phyloP scores from a whole-genome alignment of 2,797 vertebrate genomes.

The Sparidentex hasta region DNA sequence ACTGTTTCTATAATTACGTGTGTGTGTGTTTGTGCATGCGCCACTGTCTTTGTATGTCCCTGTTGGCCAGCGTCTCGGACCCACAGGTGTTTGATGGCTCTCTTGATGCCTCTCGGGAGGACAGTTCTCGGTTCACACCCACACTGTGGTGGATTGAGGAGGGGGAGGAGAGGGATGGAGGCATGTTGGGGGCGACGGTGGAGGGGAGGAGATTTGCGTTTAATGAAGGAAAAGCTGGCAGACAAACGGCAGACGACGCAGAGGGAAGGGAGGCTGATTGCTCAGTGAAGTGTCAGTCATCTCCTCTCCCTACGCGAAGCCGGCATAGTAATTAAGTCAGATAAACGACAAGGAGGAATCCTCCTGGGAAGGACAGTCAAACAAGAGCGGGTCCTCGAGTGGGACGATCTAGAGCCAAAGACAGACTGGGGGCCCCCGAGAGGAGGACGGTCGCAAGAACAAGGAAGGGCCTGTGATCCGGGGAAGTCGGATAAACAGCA shows the following conservation, averaged over 20 bases:
- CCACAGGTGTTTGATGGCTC: constrained; percentile 85
- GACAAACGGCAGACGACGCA: constrained; percentile 60
- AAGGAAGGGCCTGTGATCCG: constrained; percentile 52
- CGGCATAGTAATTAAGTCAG: constrained; percentile 84
- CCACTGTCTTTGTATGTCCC: constrained; percentile 41
- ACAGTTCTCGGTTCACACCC: constrained; percentile 63
- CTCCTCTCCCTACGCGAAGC: constrained; percentile 63
- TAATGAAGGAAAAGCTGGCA: constrained; percentile 79
- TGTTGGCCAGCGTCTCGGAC: constrained; percentile 34
- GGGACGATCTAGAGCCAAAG: constrained; percentile 41
- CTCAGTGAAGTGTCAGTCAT: constrained; percentile 84
- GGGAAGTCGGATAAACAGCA: constrained; percentile 53
- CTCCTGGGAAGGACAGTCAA: constrained; percentile 73
- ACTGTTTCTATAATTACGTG: constrained; percentile 42
- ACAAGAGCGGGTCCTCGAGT: constrained; percentile 41
- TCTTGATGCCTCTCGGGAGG: constrained; percentile 78
- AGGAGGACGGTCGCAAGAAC: constrained; percentile 47
- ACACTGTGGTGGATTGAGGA: constrained; percentile 40
- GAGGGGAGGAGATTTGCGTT: constrained; percentile 44
- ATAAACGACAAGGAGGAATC: constrained; percentile 81
- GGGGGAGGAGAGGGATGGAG: constrained; percentile 18
- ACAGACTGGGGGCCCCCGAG: constrained; percentile 31
- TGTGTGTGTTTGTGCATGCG: constrained; percentile 9
- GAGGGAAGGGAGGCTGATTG: constrained; percentile 72
- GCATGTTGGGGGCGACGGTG: constrained; percentile 17